Evolutionary conservation across 2,113 vertebrate genomes (phyloP).

Genomic region (Colistium nudipinnis): DNA sequence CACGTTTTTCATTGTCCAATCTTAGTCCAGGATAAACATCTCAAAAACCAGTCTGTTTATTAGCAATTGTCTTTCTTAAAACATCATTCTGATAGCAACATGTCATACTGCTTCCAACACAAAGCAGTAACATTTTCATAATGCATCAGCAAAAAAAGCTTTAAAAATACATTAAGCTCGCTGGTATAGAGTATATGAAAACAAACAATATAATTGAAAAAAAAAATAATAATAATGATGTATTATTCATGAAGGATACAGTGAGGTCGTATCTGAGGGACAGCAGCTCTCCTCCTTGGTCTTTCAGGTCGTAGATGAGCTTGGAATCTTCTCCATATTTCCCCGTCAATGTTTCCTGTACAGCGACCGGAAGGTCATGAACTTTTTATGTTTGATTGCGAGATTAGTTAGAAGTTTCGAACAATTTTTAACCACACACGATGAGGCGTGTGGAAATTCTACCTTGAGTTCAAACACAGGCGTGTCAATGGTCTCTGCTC

Average conservation of each 20-base stretch:
- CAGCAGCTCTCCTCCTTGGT: conserved; percentile 96
- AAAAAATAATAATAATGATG: neutral
- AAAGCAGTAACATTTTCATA: too few relatives aligned
- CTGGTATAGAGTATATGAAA: too few relatives aligned
- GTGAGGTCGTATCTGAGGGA: conserved; percentile 97
- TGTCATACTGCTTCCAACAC: too few relatives aligned
- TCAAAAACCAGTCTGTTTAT: too few relatives aligned
- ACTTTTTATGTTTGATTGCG: too few relatives aligned
- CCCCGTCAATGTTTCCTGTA: conserved; percentile 92
- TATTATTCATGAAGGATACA: conserved; percentile 85
- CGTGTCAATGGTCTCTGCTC: conserved; percentile 95
- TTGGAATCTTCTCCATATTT: conserved; percentile 99
- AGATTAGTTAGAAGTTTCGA: neutral
- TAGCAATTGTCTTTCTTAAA: too few relatives aligned
- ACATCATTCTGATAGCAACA: too few relatives aligned
- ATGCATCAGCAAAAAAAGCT: too few relatives aligned
- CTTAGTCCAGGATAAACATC: too few relatives aligned
- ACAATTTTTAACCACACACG: too few relatives aligned
- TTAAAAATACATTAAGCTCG: too few relatives aligned
- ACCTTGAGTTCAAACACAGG: conserved; percentile 99
- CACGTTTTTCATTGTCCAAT: too few relatives aligned
- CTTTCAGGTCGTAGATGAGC: conserved; percentile 97
- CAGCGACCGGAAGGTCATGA: neutral
- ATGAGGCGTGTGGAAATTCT: neutral
- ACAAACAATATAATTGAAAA: neutral